Conservation (phyloP, 2,797 vertebrate genomes). For the Heliangelus exortis region DNA sequence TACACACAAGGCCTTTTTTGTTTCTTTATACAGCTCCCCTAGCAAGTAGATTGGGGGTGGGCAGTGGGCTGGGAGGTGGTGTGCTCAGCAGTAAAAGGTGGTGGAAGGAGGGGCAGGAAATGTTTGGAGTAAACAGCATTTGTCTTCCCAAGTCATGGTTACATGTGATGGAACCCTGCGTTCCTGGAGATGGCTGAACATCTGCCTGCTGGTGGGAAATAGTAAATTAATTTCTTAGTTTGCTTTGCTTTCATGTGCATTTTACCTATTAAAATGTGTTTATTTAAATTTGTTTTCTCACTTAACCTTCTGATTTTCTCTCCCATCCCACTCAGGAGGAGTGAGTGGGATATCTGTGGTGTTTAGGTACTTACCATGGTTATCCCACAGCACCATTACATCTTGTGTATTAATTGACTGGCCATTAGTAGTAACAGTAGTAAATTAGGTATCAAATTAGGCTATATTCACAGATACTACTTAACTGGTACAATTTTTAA, state of each 20-base stretch:
- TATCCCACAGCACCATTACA: not conserved
- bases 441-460: not conserved
- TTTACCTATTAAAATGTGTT: not conserved
- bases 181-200: not conserved
- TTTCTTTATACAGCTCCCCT: accelerated
- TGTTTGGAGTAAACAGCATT: accelerated
- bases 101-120: not conserved
- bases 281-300: not conserved
- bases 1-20: not conserved
- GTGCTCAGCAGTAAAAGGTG: not conserved
- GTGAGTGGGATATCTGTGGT: not conserved
- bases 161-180: not conserved
- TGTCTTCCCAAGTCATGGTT: not conserved
- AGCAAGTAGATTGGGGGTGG: not conserved
- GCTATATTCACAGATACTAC: not conserved
- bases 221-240: not conserved
- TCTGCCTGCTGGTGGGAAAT: not conserved
- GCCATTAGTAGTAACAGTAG: not conserved
- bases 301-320: not conserved
- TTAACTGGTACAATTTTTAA: not conserved
- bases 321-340: no score
- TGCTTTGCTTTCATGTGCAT: not conserved
- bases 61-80: not conserved
- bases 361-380: not conserved
- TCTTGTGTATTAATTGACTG: not conserved